Percentiles rank a stretch among this genome's conserved stretches.
These are phyloP conservation scores for Drosophila sproati DNA, from an alignment of 1,140 invertebrate genomes.

Conservation along the genomic window DNA sequence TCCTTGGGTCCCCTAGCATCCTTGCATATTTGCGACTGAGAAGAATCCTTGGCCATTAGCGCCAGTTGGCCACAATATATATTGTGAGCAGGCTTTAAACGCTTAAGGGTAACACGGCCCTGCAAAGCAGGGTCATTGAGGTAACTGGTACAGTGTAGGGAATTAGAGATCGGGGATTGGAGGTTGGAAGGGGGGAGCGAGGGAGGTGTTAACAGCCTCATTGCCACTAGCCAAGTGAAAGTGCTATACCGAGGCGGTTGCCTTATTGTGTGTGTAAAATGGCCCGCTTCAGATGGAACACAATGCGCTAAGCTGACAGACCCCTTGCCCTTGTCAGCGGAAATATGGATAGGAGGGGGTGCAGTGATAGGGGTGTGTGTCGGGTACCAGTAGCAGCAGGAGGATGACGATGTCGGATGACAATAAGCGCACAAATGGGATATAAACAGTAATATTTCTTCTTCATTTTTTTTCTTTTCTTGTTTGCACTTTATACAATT, in stretches of 20 bases:
- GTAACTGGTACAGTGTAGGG: neutral
- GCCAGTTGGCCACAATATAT: constrained; percentile 30
- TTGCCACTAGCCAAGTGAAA: constrained; percentile 8
- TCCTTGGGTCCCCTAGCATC: constrained; percentile 4
- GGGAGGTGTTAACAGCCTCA: constrained; percentile 10
- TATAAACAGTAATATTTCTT: constrained; percentile 40
- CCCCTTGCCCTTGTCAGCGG: neutral
- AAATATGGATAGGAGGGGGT: neutral
- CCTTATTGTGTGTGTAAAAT: constrained; percentile 25
- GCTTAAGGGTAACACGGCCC: neutral
- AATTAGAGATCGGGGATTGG: no score
- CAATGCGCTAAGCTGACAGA: constrained; percentile 29
- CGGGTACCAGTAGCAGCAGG: neutral
- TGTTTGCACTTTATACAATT: constrained; percentile 37
- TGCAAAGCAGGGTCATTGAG: constrained; percentile 1
- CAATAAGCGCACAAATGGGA: constrained; percentile 41
- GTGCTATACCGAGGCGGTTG: neutral
- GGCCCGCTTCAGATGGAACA: constrained; percentile 12
- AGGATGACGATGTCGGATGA: constrained; percentile 22
- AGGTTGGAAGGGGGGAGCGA: neutral
- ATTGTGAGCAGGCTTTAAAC: neutral
- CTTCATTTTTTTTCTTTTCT: neutral
- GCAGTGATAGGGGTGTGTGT: neutral
- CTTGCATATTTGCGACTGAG: neutral
- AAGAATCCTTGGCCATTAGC: constrained; percentile 35